Evolutionary conservation across 1,140 invertebrate genomes (phyloP), one percentile per base, ranked within the genome.

Genomic region (Mercenaria mercenaria): DNA sequence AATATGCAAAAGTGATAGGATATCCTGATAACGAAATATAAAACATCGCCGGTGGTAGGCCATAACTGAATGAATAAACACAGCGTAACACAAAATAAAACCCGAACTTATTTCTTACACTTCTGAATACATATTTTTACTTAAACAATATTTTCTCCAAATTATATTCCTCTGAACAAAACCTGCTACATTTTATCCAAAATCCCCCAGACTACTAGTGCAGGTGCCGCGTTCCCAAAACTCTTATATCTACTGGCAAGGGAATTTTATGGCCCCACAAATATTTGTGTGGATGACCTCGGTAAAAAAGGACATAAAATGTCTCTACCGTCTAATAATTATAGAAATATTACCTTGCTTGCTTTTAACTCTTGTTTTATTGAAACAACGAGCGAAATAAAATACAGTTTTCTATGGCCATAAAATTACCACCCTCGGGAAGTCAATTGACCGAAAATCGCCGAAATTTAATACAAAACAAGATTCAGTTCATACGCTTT

Each of bases 231-330:
- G 0, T 18, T 47, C 18, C 50, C 67, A 69, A 80, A 81, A 88
- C 86, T 80, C 41, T 88, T 88, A 88, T 88, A 88, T 88, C 77
- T 88, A 88, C 77, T 56, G 76, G 61, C 76, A 67, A 88, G 86
- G 86, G 77, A 88, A 81, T 80, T 88, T 88, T 88, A 88, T 88
- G 76, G 74, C 76, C 86, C 86, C 64, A 88, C 86, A 88, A 88
- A 80, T 79, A 80, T 88, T 88, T 79, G 86, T 79, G 61, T 39
- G 41, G 86, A 39, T 88, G 86, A 88, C 86, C 86, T 88, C 72
- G 76, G 59, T 72, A 76, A 59, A 61, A 41, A 80, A 80, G 74
- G 47, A 81, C 77, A 88, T 88, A 88, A 88, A 88, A 88, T 74
- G 86, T 88, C 86, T 81, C 86, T 39, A 26, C 72, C 79, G 50